Conservation (phyloP, 2,888 invertebrate genomes). For the Agapetus fuscipes region DNA sequence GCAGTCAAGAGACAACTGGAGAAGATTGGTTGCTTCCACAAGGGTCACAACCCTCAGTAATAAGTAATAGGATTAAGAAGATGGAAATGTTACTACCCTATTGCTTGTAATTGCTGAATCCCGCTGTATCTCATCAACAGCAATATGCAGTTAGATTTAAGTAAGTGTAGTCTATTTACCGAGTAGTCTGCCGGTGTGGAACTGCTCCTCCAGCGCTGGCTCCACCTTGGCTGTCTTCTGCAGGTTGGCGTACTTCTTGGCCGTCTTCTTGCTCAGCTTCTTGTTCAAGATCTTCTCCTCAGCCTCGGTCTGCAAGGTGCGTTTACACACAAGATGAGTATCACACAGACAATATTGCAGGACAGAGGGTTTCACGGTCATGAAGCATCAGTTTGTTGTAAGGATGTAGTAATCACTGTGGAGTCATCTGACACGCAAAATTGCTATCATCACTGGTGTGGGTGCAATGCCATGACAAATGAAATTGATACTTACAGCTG, state of each 20-base stretch:
- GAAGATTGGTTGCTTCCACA: no score
- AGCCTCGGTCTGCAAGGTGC: conserved; percentile 69
- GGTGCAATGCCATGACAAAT: no score
- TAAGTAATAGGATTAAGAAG: background rate
- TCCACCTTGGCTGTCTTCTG: conserved; percentile 94
- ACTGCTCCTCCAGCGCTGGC: conserved; percentile 89
- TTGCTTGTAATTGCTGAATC: no score
- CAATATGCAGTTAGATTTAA: no score
- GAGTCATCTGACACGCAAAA: conserved; percentile 53
- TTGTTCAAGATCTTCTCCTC: conserved; percentile 92
- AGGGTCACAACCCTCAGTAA: background rate
- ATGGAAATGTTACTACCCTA: no score
- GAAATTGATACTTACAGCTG: no score
- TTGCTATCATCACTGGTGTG: conserved; percentile 37
- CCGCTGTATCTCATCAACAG: no score
- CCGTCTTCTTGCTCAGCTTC: conserved; percentile 87
- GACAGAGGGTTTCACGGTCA: no score
- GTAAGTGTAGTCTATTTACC: conserved; percentile 53
- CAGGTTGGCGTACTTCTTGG: conserved; percentile 85
- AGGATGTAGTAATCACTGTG: conserved; percentile 23
- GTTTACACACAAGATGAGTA: no score
- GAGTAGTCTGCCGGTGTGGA: conserved; percentile 88
- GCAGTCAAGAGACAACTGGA: no score
- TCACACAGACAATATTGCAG: no score
- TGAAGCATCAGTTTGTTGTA: background rate